phyloP scores from a whole-genome alignment of 2,797 vertebrate genomes.

The Pangasius mekongensis region DNA sequence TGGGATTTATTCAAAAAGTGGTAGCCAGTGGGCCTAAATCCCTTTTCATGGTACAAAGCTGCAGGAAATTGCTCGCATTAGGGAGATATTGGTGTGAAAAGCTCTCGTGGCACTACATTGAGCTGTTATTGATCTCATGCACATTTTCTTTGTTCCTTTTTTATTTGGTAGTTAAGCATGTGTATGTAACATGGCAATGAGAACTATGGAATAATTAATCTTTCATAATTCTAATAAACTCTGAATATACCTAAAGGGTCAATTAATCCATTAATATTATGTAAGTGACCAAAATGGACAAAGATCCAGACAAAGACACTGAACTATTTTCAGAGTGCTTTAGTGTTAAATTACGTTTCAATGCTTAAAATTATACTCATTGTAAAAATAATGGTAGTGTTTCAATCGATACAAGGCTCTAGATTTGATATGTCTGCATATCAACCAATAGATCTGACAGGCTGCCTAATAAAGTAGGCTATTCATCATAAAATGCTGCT shows the following conservation, averaged over 20 bases:
- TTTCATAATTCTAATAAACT: neutral
- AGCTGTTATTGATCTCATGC: constrained; percentile 61
- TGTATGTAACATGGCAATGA: neutral
- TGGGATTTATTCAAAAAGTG: constrained; percentile 71
- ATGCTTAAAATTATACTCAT: neutral
- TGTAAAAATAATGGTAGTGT: neutral
- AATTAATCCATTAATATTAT: neutral
- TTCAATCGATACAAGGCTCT: neutral
- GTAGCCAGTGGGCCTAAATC: constrained; percentile 72
- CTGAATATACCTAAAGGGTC: neutral
- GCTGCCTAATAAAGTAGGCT: neutral
- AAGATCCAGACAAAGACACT: neutral
- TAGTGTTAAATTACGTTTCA: neutral
- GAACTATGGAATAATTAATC: neutral
- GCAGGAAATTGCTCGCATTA: constrained; percentile 83
- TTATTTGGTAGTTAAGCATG: constrained; percentile 12
- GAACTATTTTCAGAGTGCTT: neutral
- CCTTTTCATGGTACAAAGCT: constrained; percentile 75
- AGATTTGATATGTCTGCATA: neutral
- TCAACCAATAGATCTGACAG: neutral
- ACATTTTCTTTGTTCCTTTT: constrained; percentile 58
- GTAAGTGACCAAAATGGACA: neutral
- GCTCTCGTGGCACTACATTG: constrained; percentile 72
- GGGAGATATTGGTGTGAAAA: constrained; percentile 81
- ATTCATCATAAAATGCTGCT: neutral